These are phyloP conservation scores for Cylindroiulus punctatus DNA, from an alignment of 2,888 invertebrate genomes.

Conservation along the genomic window DNA sequence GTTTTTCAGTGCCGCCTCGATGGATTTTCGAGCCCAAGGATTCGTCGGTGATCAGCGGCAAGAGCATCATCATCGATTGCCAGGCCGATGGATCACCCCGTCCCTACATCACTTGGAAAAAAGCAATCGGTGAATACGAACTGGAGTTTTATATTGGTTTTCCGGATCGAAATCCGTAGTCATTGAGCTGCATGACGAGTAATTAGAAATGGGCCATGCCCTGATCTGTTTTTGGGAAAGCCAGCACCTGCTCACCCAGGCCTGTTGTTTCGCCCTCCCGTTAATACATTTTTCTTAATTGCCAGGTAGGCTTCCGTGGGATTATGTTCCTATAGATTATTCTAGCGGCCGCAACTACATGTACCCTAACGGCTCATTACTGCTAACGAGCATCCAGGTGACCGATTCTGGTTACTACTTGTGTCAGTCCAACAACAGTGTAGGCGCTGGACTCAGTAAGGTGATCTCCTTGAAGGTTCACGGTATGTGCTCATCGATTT, in stretches of 20 bases:
- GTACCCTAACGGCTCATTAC: slow-evolving; percentile 64
- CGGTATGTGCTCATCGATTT: slow-evolving; percentile 54
- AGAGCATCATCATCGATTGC: slow-evolving; percentile 65
- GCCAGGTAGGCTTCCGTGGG: slow-evolving; percentile 61
- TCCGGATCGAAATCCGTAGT: neutral
- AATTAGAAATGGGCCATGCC: neutral
- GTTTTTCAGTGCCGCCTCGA: slow-evolving; percentile 67
- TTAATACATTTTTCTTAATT: slow-evolving; percentile 46
- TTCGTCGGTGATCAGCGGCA: slow-evolving; percentile 65
- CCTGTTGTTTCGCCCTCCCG: neutral
- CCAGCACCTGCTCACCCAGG: neutral
- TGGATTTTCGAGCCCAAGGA: slow-evolving; percentile 68
- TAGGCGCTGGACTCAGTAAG: slow-evolving; percentile 58
- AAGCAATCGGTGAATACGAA: slow-evolving; percentile 64
- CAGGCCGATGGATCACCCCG: slow-evolving; percentile 67
- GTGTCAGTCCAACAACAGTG: slow-evolving; percentile 58
- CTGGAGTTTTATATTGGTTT: neutral
- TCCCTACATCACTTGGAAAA: slow-evolving; percentile 67
- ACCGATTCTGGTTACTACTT: slow-evolving; percentile 58
- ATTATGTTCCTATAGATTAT: slow-evolving; percentile 60
- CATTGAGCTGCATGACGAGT: neutral
- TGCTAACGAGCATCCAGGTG: slow-evolving; percentile 62
- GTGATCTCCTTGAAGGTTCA: slow-evolving; percentile 58
- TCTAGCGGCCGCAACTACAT: slow-evolving; percentile 60
- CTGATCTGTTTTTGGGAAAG: neutral